Evolutionary conservation across 2,113 vertebrate genomes (phyloP), one percentile per base, ranked within the genome.

Genomic region (Neotragus pygmaeus): DNA sequence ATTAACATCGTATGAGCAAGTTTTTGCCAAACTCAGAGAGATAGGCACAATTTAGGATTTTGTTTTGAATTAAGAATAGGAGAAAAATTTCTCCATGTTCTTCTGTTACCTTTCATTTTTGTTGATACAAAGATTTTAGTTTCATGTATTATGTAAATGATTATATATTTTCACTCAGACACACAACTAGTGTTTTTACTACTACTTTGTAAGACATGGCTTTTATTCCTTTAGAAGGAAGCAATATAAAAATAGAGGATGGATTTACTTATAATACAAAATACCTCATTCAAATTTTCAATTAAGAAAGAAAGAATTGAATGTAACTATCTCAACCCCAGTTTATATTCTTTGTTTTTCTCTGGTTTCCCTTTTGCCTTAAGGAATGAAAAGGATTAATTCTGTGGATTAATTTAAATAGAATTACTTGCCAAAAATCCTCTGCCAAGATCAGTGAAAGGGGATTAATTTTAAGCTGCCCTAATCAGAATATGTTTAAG

Each of bases 391-490:
- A 99, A 98, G 98, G 99, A 99, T 99, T 99, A 99, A 99, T 99
- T 99, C 98, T 98, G 97, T 98, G 97, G 98, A 99, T 98, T 99
- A 99, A 99, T 99, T 99, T 99, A 99, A 99, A 99, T 99, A 99
- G 98, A 99, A 99, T 99, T 99, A 98, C 98, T 98, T 98, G 98
- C 98, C 99, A 98, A 98, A 98, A 99, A 99, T 99, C 96, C 98
- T 99, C 98, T 99, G 98, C 98, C 98, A 99, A 99, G 98, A 99
- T 99, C 99, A 99, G 99, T 99, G 98, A 99, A 99, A 99, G 97
- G 77, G 99, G 99, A 99, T 99, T 99, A 99, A 98, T 98, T 98
- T 99, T 99, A 99, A 99, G 98, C 98, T 98, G 96, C 98, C 98
- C 97, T 99, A 99, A 99, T 99, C 98, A 99, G 98, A 98, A 98